Percentiles rank a stretch among this genome's conserved stretches.
Conservation (phyloP, 2,888 invertebrate genomes). For the Limenitis camilla region DNA sequence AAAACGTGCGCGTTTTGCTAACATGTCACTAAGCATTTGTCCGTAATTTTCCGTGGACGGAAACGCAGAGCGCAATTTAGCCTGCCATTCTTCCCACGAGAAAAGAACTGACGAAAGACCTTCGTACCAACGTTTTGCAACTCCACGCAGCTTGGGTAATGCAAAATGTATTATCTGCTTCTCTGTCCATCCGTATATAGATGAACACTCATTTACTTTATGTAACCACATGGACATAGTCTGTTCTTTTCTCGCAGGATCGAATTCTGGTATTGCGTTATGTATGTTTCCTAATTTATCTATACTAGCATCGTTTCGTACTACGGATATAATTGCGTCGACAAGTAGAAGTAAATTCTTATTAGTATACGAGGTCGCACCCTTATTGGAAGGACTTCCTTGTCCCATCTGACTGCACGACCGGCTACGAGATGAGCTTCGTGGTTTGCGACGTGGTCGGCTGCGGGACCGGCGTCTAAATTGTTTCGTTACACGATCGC, state of each 20-base stretch:
- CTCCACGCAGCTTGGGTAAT: conserved; percentile 22
- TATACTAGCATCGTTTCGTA: too few relatives aligned
- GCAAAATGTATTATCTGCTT: conserved; percentile 21
- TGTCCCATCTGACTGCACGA: neutral
- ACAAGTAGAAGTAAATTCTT: neutral
- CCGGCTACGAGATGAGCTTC: neutral
- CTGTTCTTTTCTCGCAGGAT: conserved; percentile 12
- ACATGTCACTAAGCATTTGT: conserved; percentile 26
- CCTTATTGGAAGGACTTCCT: neutral
- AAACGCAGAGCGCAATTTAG: conserved; percentile 25
- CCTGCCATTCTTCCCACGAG: conserved; percentile 30
- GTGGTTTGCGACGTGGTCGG: neutral
- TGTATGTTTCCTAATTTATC: neutral
- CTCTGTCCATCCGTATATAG: conserved; percentile 27
- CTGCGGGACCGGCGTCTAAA: neutral
- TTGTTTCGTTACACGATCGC: neutral
- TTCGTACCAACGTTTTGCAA: conserved; percentile 29
- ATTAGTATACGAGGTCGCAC: neutral
- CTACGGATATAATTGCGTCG: neutral
- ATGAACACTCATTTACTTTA: conserved; percentile 25
- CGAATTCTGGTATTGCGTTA: conserved; percentile 13
- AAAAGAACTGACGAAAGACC: conserved; percentile 23
- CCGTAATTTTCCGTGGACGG: conserved; percentile 29
- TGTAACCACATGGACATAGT: conserved; percentile 20
- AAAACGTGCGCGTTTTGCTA: conserved; percentile 19